A percentile compares a stretch with the other conserved stretches of the same genome.
Conservation (phyloP, 1,140 invertebrate species). For the Ceratina calcarata region DNA sequence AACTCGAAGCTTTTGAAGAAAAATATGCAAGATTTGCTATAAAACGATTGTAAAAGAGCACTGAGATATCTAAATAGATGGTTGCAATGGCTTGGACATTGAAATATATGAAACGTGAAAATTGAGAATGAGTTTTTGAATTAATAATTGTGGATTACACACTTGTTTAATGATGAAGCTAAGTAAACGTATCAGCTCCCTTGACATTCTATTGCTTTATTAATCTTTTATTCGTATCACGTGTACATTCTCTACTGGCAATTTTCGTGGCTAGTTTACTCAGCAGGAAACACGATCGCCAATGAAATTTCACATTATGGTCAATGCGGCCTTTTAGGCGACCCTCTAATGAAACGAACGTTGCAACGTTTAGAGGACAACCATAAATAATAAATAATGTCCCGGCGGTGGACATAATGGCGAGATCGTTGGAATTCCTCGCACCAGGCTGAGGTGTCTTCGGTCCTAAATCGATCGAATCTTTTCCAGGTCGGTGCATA, state of each 20-base stretch:
- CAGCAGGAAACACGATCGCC: not conserved
- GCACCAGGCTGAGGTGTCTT: slow-evolving; percentile 7
- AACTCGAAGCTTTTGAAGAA: not conserved
- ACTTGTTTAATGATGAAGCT: too few species aligned
- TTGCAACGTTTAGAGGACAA: too few species aligned
- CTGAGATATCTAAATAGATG: not conserved
- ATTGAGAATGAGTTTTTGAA: too few species aligned
- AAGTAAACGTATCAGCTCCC: too few species aligned
- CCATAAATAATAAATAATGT: slow-evolving; percentile 3
- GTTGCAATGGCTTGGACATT: too few species aligned
- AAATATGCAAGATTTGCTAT: not conserved
- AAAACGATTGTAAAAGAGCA: not conserved
- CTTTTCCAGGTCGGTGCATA: slow-evolving; percentile 49
- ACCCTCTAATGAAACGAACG: not conserved
- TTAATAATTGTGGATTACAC: too few species aligned
- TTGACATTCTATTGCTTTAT: too few species aligned
- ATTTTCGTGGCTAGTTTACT: slow-evolving; percentile 4
- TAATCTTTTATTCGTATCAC: not conserved
- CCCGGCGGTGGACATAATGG: slow-evolving; percentile 8
- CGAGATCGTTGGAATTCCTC: slow-evolving; percentile 14
- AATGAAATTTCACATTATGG: not conserved
- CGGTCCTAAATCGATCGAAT: slow-evolving; percentile 47
- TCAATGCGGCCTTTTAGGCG: not conserved
- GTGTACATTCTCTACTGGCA: not conserved
- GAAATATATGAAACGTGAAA: too few species aligned